Conservation (phyloP, 2,888 invertebrate species). For the Tetranychus truncatus region DNA sequence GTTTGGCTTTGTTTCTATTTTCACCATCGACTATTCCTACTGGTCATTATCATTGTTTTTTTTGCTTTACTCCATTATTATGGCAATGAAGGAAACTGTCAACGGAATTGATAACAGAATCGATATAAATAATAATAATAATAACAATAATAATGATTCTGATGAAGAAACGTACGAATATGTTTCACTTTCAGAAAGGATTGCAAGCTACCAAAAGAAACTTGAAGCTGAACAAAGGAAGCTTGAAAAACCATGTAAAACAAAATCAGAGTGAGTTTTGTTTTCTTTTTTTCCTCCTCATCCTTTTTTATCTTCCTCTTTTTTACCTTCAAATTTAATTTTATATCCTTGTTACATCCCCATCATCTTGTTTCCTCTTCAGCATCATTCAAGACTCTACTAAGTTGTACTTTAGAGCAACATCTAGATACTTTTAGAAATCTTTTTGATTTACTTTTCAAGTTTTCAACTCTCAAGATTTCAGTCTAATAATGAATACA, state of each 20-base stretch:
- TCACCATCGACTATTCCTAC: too few species aligned
- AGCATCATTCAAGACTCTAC: background rate
- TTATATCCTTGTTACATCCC: background rate
- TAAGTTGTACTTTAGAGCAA: too few species aligned
- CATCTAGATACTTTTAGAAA: too few species aligned
- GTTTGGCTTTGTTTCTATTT: too few species aligned
- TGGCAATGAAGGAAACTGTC: background rate
- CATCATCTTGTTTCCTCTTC: conserved; percentile 1
- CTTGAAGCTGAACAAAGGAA: conserved; percentile 9
- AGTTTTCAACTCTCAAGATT: too few species aligned
- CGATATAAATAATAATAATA: background rate
- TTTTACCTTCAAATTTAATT: background rate
- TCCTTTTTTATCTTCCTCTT: background rate
- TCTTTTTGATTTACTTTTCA: too few species aligned
- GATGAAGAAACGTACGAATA: conserved; percentile 4
- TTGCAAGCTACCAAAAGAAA: background rate
- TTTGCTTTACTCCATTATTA: too few species aligned
- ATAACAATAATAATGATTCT: background rate
- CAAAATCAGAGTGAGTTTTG: background rate
- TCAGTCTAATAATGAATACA: too few species aligned
- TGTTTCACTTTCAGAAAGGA: background rate
- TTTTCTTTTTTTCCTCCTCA: background rate
- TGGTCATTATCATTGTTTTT: too few species aligned
- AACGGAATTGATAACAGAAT: background rate
- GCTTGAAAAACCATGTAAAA: conserved; percentile 7